Evolutionary conservation across 2,797 vertebrate species (phyloP), one percentile per base, ranked within the genome.

Genomic region (Gallinago solitaria): DNA sequence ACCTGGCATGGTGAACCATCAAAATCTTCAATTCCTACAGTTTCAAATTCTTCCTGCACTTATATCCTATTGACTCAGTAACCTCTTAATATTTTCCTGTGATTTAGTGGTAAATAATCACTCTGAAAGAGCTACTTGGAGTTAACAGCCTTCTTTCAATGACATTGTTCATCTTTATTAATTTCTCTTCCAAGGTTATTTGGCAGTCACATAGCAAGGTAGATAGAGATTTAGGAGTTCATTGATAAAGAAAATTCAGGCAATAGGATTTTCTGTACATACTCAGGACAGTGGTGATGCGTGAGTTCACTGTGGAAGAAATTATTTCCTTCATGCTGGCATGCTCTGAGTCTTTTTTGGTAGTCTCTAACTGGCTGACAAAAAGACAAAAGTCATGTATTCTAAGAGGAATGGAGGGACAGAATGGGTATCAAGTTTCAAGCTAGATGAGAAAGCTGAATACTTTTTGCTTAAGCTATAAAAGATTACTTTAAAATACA

Each of bases 241-340:
- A 73, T 87, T 93, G 93, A 84, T 93, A 90, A 90, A 90, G 59
- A 32, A 92, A 63, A 90, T 95, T 92, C 45, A 95, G 64, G 21
- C 84, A 94, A 61, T 77, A 70, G 63, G 54, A 91, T 85, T 78
- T 71, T 84, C 33, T 24, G 3, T 59, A 64, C 65, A 74, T 47
- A 37, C 33, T 32, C 17, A 60, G 39, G 20, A 37, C 13, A 47
- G 10, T 28, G 11, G 23, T 80, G 25, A 41, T 57, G 19, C 57
- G n/a, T 59, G 23, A 43, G 20, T 65, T 79, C 41, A 21, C 12
- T 43, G 14, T 63, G 12, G 35, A 74, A 87, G 21, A 74, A 75
- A 16, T 75, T 30, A 32, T 35, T 91, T 65, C 25, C 27, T 81
- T 85, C 20, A 37, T 33, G 37, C 12, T 75, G 18, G 16, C 15